Evolutionary conservation across 1,140 invertebrate species (phyloP).

Genomic region (Zaprionus camerounensis): DNA sequence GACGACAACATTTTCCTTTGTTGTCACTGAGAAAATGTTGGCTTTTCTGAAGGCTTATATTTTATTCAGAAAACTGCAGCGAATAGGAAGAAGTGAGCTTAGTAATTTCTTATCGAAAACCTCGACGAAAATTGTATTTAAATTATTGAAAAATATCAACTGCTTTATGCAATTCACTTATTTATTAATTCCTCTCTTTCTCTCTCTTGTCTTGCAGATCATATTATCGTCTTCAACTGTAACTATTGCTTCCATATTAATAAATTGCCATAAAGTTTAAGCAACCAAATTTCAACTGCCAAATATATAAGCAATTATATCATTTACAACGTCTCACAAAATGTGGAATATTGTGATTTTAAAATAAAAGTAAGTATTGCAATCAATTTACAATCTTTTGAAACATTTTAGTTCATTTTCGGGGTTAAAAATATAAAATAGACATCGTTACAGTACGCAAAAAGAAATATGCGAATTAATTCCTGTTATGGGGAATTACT

Average conservation of each 20-base stretch:
- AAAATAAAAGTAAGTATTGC: slow-evolving; percentile 30
- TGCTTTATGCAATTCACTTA: neutral
- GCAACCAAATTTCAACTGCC: slow-evolving; percentile 32
- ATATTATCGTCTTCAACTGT: slow-evolving; percentile 33
- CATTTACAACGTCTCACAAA: slow-evolving; percentile 19
- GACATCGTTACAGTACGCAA: too few relatives aligned
- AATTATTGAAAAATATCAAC: neutral
- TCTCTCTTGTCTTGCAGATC: slow-evolving; percentile 38
- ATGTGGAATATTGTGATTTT: slow-evolving; percentile 27
- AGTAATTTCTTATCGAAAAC: neutral
- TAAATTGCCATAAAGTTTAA: slow-evolving; percentile 52
- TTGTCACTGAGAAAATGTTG: slow-evolving; percentile 6
- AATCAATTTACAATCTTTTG: too few relatives aligned
- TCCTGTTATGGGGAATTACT: too few relatives aligned
- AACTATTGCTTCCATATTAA: slow-evolving; percentile 60
- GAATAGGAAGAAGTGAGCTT: slow-evolving; percentile 1
- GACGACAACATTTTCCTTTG: slow-evolving; percentile 12
- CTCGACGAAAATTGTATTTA: neutral
- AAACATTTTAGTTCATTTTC: too few relatives aligned
- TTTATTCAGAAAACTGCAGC: slow-evolving; percentile 26
- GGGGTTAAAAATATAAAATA: too few relatives aligned
- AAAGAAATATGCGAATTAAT: too few relatives aligned
- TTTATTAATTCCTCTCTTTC: neutral
- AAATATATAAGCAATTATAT: slow-evolving; percentile 36
- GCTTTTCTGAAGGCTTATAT: slow-evolving; percentile 19